These are phyloP conservation scores for Willowsia nigromaculata DNA, from an alignment of 2,888 invertebrate species.

Conservation along the genomic window DNA sequence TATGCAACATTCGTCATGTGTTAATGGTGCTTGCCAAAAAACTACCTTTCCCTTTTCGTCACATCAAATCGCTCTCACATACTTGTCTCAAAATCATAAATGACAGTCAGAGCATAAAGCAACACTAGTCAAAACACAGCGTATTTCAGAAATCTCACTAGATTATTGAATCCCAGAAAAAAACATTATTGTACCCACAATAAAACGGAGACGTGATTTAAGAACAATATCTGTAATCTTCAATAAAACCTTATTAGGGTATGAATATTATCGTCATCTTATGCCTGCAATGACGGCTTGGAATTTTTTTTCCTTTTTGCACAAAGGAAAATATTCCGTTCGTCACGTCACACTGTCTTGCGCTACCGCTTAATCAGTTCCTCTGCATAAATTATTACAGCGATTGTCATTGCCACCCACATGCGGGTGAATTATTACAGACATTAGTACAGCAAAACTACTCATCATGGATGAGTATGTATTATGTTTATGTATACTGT, in stretches of 20 bases:
- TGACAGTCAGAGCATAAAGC: too few species aligned
- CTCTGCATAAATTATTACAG: constrained; percentile 11
- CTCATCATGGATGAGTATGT: neutral
- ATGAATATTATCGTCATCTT: neutral
- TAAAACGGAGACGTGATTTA: neutral
- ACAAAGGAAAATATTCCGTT: neutral
- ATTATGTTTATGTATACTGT: neutral
- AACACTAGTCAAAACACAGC: too few species aligned
- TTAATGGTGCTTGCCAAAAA: neutral
- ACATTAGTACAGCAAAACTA: neutral
- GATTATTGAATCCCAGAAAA: neutral
- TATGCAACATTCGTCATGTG: neutral
- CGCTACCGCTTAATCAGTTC: constrained; percentile 39
- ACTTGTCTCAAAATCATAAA: too few species aligned
- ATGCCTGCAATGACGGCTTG: neutral
- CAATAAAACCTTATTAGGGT: neutral
- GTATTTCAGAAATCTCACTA: too few species aligned
- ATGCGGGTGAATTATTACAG: constrained; percentile 48
- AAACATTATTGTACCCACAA: neutral
- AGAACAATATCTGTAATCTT: neutral
- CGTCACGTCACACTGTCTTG: neutral
- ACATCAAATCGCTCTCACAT: too few species aligned
- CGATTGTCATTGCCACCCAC: constrained; percentile 51
- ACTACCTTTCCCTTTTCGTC: too few species aligned
- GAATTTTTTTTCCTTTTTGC: neutral